Evolutionary conservation across 2,113 vertebrate genomes (phyloP).

Genomic region (Catharus minimus): DNA sequence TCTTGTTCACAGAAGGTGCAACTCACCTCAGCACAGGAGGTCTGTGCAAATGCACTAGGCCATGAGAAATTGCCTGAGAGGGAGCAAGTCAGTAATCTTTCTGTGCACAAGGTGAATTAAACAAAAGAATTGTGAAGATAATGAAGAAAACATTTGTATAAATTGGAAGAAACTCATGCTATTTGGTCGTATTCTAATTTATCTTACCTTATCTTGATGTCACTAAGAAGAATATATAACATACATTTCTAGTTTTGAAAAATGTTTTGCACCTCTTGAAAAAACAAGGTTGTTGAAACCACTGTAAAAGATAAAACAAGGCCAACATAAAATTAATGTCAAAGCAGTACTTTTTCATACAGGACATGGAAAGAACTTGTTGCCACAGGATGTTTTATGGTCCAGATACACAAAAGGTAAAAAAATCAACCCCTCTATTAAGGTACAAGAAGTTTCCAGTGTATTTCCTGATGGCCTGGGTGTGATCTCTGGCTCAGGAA

Average conservation of each 20-base stretch:
- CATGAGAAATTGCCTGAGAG: neutral
- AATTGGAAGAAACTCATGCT: neutral
- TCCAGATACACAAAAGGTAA: neutral
- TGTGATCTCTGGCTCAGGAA: neutral
- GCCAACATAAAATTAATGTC: neutral
- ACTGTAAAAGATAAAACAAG: neutral
- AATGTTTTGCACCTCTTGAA: neutral
- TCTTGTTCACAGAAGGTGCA: neutral
- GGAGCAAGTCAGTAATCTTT: neutral
- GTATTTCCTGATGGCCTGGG: neutral
- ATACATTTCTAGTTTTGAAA: neutral
- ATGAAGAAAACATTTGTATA: neutral
- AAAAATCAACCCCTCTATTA: rapidly evolving
- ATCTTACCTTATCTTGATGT: neutral
- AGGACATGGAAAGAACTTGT: neutral
- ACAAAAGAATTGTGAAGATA: neutral
- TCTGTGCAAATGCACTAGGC: neutral
- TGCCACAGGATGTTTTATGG: neutral
- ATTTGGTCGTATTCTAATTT: neutral
- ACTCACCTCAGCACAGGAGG: neutral
- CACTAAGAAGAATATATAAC: neutral
- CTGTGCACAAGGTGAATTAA: neutral
- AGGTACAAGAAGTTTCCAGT: neutral
- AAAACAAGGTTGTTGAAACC: neutral
- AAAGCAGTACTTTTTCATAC: neutral